These are phyloP conservation scores for Oryzias javanicus DNA, from an alignment of 2,113 vertebrate genomes.

Conservation along the genomic window DNA sequence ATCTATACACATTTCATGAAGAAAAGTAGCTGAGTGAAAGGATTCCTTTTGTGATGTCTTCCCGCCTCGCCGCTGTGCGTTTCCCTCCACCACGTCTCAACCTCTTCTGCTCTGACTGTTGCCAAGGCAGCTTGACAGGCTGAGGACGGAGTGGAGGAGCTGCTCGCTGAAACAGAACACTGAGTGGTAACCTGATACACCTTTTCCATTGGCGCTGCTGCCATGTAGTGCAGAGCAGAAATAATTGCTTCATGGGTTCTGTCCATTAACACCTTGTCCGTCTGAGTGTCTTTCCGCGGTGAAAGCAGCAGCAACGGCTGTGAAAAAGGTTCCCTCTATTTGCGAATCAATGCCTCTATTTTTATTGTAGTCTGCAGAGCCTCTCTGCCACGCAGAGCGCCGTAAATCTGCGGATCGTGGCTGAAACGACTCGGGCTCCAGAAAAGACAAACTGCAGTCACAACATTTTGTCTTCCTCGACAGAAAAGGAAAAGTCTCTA, in stretches of 20 bases:
- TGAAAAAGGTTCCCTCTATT: slow-evolving; percentile 24
- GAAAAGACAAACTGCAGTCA: slow-evolving; percentile 14
- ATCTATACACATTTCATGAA: slow-evolving; percentile 52
- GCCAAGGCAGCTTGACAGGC: slow-evolving; percentile 56
- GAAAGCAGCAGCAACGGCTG: slow-evolving; percentile 22
- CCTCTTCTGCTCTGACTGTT: slow-evolving; percentile 52
- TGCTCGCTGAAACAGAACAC: slow-evolving; percentile 55
- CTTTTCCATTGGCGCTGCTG: slow-evolving; percentile 41
- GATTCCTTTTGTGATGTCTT: slow-evolving; percentile 70
- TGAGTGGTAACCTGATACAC: slow-evolving; percentile 45
- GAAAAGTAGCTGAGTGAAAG: slow-evolving; percentile 55
- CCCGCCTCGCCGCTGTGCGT: slow-evolving; percentile 49
- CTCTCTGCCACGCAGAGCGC: slow-evolving; percentile 9
- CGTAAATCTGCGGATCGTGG: slow-evolving; percentile 11
- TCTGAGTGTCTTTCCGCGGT: slow-evolving; percentile 29
- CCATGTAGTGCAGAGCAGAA: slow-evolving; percentile 51
- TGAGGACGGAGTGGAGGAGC: slow-evolving; percentile 49
- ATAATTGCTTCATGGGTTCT: slow-evolving; percentile 55
- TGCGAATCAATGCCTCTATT: slow-evolving; percentile 52
- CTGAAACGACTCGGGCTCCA: not conserved
- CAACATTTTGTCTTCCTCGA: slow-evolving; percentile 16
- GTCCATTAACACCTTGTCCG: slow-evolving; percentile 56
- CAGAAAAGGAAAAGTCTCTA: not conserved
- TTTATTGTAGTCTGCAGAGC: slow-evolving; percentile 26
- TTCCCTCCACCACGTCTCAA: slow-evolving; percentile 49